Evolutionary conservation across 2,888 invertebrate genomes (phyloP).

Genomic region (Aplocera efformata): DNA sequence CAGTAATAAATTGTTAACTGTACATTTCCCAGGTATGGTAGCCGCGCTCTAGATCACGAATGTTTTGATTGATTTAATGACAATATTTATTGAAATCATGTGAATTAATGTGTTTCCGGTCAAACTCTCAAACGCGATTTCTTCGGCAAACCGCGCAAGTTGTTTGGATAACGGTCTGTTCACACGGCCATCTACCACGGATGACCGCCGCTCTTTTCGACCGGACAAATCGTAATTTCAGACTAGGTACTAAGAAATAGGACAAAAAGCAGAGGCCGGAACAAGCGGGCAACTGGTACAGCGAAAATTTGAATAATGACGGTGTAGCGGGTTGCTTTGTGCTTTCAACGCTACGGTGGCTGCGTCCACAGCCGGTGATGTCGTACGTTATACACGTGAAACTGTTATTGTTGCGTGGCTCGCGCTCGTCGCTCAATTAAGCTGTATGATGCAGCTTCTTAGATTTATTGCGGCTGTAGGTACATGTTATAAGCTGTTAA

Average conservation of each 20-base stretch:
- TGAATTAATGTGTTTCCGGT: conserved; percentile 30
- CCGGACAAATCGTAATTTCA: conserved; percentile 77
- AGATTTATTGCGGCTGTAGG: conserved; percentile 17
- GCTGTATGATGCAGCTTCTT: conserved; percentile 23
- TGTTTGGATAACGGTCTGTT: conserved; percentile 70
- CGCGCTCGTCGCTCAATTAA: conserved; percentile 18
- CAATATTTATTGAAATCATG: conserved; percentile 17
- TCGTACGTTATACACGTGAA: conserved; percentile 37
- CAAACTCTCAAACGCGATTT: conserved; percentile 31
- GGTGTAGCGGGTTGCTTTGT: conserved; percentile 73
- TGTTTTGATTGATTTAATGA: conserved; percentile 11
- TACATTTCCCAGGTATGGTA: background rate
- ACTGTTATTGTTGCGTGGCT: conserved; percentile 41
- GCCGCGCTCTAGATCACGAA: conserved; percentile 1
- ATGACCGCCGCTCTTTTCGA: conserved; percentile 71
- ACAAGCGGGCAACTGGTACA: conserved; percentile 77
- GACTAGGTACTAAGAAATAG: conserved; percentile 69
- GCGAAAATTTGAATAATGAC: conserved; percentile 79
- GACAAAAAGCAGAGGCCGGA: conserved; percentile 74
- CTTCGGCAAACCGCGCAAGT: conserved; percentile 50
- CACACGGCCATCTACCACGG: conserved; percentile 75
- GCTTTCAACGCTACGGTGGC: conserved; percentile 68
- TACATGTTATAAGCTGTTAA: conserved; percentile 25
- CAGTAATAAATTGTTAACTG: conserved; percentile 2
- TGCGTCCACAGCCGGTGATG: conserved; percentile 42